These are phyloP conservation scores for Lissonota sp. DNA, from an alignment of 2,888 invertebrate genomes.

Conservation along the genomic window DNA sequence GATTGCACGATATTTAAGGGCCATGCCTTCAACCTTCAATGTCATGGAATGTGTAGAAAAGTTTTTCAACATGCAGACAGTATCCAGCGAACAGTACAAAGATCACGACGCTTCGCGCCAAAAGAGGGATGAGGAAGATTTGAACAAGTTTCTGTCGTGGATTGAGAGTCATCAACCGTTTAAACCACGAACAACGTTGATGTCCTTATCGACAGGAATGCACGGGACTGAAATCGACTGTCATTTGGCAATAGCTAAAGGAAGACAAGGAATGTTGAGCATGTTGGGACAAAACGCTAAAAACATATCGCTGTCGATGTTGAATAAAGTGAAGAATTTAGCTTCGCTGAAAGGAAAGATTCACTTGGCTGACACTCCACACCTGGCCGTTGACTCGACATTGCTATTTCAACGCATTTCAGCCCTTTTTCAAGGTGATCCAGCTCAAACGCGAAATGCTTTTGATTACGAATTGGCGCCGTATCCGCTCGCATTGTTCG, in stretches of 20 bases:
- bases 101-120: slow-evolving; percentile 62
- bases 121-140: slow-evolving; percentile 63
- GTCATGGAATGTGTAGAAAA: slow-evolving; percentile 52
- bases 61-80: slow-evolving; percentile 30
- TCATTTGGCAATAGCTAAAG: slow-evolving; percentile 62
- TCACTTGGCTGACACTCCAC: slow-evolving; percentile 27
- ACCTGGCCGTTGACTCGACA: slow-evolving; percentile 64
- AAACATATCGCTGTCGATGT: slow-evolving; percentile 44
- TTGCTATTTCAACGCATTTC: slow-evolving; percentile 70
- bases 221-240: slow-evolving; percentile 63
- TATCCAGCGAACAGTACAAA: slow-evolving; percentile 65
- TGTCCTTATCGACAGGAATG: slow-evolving; percentile 62
- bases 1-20: slow-evolving; percentile 37
- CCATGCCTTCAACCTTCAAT: slow-evolving; percentile 48
- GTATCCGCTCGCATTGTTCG: not conserved
- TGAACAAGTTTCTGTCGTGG: slow-evolving; percentile 64
- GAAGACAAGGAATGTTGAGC: slow-evolving; percentile 41
- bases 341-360: slow-evolving; percentile 11
- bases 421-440: slow-evolving; percentile 62
- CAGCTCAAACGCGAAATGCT: slow-evolving; percentile 54
- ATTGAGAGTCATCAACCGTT: slow-evolving; percentile 67
- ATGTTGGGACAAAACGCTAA: slow-evolving; percentile 61
- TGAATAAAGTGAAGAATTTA: slow-evolving; percentile 57
- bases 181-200: slow-evolving; percentile 19
- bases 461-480: not conserved